Percentiles rank a stretch among this genome's conserved stretches.
Evolutionary conservation across 2,888 invertebrate species (phyloP).

Genomic region (Stenotaenia linearis): DNA sequence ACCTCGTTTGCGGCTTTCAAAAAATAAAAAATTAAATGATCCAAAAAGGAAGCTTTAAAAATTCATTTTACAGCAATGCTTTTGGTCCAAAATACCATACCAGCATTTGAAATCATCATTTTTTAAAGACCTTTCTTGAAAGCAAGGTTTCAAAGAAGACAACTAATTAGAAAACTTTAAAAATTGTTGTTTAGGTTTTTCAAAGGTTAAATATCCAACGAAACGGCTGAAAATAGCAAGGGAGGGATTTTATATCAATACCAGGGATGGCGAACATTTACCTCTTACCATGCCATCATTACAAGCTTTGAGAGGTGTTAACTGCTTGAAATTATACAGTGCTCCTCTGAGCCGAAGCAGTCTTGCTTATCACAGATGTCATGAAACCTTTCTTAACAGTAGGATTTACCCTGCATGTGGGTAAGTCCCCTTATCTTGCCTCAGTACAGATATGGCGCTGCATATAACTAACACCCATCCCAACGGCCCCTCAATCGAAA

Average conservation of each 20-base stretch:
- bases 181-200: background rate
- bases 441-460: slow-evolving; percentile 3
- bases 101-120: no score
- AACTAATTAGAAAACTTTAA: no score
- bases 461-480: slow-evolving; percentile 26
- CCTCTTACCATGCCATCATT: background rate
- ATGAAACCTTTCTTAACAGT: slow-evolving; percentile 19
- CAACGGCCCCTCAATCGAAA: slow-evolving; percentile 11
- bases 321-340: slow-evolving; percentile 21
- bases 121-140: no score
- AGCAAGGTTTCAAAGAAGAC: no score
- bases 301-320: slow-evolving; percentile 11
- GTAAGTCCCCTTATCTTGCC: slow-evolving; percentile 19
- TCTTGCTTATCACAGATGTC: slow-evolving; percentile 21
- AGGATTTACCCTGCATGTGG: slow-evolving; percentile 24
- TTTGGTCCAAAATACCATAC: no score
- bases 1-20: no score
- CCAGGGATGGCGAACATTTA: background rate
- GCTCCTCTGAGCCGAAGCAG: background rate
- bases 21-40: no score
- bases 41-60: no score
- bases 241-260: background rate
- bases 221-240: background rate
- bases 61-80: no score
- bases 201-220: background rate